Percentiles rank a stretch among this genome's conserved stretches.
Conservation (phyloP, 2,797 vertebrate genomes). For the Holocentrus rufus region DNA sequence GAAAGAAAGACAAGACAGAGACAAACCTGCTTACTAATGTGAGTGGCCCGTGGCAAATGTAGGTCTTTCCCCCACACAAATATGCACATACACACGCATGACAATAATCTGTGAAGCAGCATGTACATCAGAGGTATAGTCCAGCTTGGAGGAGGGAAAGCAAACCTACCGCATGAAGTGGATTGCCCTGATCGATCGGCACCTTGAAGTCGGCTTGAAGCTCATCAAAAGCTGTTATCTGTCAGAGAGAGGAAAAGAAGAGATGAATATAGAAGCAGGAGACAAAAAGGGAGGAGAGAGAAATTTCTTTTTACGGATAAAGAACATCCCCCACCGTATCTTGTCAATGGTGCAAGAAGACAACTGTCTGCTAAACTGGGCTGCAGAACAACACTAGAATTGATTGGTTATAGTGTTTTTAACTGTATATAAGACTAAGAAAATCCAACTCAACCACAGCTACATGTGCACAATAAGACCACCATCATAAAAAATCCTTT, state of each 20-base stretch:
- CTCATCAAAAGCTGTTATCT: slow-evolving; percentile 99
- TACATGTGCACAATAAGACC: neutral
- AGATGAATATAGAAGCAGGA: slow-evolving; percentile 50
- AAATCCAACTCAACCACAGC: no score
- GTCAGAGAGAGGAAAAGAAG: slow-evolving; percentile 39
- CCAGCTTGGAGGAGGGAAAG: neutral
- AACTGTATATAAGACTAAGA: no score
- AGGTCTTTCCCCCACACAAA: neutral
- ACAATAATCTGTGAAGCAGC: neutral
- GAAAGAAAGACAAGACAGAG: neutral
- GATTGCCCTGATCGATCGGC: slow-evolving; percentile 97
- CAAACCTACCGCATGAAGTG: slow-evolving; percentile 91
- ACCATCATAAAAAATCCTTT: neutral
- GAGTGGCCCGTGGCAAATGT: neutral
- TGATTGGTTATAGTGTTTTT: no score
- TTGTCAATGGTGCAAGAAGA: neutral
- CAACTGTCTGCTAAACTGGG: no score
- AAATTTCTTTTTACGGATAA: neutral
- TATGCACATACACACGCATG: slow-evolving; percentile 4
- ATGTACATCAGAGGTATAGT: neutral
- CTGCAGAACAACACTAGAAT: no score
- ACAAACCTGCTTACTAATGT: neutral
- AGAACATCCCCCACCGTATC: neutral
- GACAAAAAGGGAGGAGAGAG: slow-evolving; percentile 14
- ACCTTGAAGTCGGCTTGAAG: slow-evolving; percentile 97